These are phyloP conservation scores for Stomorhina lunata DNA, from an alignment of 2,888 invertebrate species.

Conservation along the genomic window DNA sequence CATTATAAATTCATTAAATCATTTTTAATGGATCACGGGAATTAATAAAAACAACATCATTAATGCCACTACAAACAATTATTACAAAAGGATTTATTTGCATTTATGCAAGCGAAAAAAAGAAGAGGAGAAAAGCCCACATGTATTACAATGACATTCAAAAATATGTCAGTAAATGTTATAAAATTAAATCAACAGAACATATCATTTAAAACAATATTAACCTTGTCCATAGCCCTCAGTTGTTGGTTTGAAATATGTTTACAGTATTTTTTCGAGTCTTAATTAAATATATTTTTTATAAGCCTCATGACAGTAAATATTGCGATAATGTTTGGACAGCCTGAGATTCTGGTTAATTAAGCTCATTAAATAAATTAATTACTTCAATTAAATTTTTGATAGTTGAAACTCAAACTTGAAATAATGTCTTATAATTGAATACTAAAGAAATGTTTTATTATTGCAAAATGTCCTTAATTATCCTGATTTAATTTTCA, in stretches of 20 bases:
- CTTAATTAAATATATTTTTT: not conserved
- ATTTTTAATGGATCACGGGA: conserved; percentile 29
- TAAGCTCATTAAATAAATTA: too few relatives aligned
- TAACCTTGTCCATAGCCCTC: not conserved
- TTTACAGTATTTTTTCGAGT: not conserved
- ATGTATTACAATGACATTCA: not conserved
- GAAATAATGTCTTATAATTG: too few relatives aligned
- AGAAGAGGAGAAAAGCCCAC: too few relatives aligned
- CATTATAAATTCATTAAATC: not conserved
- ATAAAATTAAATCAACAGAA: conserved; percentile 8
- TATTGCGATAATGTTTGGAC: too few relatives aligned
- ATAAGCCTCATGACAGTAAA: not conserved
- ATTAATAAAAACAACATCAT: conserved; percentile 16
- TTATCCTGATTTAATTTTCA: too few relatives aligned
- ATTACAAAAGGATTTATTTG: not conserved
- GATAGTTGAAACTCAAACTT: too few relatives aligned
- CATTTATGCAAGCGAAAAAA: too few relatives aligned
- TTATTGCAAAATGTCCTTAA: not conserved
- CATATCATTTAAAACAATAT: too few relatives aligned
- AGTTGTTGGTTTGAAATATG: not conserved
- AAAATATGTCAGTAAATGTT: not conserved
- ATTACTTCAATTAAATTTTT: too few relatives aligned
- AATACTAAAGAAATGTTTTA: not conserved
- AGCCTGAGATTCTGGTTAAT: too few relatives aligned
- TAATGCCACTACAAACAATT: not conserved